These are phyloP conservation scores for Rhinogobio ventralis DNA, from an alignment of 2,797 vertebrate genomes.

Conservation along the genomic window DNA sequence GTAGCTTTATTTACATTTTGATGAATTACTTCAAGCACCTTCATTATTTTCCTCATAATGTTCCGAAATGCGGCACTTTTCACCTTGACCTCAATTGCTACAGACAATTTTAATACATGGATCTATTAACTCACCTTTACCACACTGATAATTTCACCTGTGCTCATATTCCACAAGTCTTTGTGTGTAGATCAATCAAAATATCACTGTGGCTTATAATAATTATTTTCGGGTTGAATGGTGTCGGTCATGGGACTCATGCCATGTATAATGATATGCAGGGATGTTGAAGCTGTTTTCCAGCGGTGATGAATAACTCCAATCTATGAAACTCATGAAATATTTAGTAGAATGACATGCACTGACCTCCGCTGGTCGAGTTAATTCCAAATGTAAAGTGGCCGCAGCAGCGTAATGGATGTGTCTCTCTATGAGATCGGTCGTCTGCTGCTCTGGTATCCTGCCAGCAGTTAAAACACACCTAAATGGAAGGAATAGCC, in stretches of 20 bases:
- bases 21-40: slow-evolving; percentile 23
- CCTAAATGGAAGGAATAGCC: neutral
- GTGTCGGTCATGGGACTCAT: slow-evolving; percentile 1
- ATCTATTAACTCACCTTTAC: slow-evolving; percentile 15
- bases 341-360: slow-evolving; percentile 45
- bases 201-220: neutral
- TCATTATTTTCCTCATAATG: slow-evolving; percentile 8
- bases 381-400: slow-evolving; percentile 53
- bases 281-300: slow-evolving; percentile 9
- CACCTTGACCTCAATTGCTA: slow-evolving; percentile 15
- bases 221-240: neutral
- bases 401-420: slow-evolving; percentile 45
- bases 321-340: slow-evolving; percentile 50
- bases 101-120: neutral
- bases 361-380: slow-evolving; percentile 45
- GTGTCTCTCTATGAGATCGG: slow-evolving; percentile 45
- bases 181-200: neutral
- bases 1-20: slow-evolving; percentile 5
- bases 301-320: slow-evolving; percentile 35
- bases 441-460: slow-evolving; percentile 14
- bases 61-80: neutral
- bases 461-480: slow-evolving; percentile 50
- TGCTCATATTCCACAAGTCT: neutral
- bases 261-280: neutral
- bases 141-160: neutral